Percentiles rank a stretch among this genome's conserved stretches.
phyloP scores from a whole-genome alignment of 1,140 invertebrate genomes.

The Zaprionus inermis region DNA sequence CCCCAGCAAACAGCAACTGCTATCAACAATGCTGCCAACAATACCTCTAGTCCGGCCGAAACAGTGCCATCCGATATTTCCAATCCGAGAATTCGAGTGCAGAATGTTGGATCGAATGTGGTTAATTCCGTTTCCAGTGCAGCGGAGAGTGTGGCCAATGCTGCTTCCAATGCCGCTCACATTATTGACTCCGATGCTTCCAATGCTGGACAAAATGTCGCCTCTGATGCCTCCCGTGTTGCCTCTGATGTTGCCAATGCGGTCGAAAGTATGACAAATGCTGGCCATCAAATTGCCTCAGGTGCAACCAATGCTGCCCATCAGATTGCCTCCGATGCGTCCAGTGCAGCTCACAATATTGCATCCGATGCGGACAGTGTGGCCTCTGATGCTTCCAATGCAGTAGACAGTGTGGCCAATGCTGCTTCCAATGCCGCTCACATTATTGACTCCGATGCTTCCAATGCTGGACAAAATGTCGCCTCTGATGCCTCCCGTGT shows the following conservation, averaged over 20 bases:
- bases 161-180: background rate
- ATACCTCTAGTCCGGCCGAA: conserved; percentile 1
- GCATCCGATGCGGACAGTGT: conserved; percentile 4
- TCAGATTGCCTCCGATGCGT: background rate
- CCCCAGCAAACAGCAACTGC: background rate
- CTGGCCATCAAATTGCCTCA: background rate
- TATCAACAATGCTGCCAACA: background rate
- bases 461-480: background rate
- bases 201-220: background rate
- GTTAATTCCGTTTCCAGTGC: background rate
- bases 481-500: background rate
- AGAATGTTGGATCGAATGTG: background rate
- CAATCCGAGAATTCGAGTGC: no score
- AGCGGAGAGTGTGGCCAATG: background rate
- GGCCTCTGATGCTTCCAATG: conserved; percentile 18
- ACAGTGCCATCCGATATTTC: background rate
- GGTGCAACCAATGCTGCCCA: background rate
- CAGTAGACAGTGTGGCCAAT: background rate
- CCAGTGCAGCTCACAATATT: background rate
- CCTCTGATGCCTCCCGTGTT: background rate
- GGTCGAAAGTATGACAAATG: background rate
- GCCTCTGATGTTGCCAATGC: background rate
- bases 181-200: background rate
- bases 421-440: background rate
- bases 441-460: background rate